A percentile compares a stretch with the other conserved stretches of the same genome.
These are phyloP conservation scores for Vanessa atalanta DNA, from an alignment of 1,140 invertebrate genomes.

Conservation along the genomic window DNA sequence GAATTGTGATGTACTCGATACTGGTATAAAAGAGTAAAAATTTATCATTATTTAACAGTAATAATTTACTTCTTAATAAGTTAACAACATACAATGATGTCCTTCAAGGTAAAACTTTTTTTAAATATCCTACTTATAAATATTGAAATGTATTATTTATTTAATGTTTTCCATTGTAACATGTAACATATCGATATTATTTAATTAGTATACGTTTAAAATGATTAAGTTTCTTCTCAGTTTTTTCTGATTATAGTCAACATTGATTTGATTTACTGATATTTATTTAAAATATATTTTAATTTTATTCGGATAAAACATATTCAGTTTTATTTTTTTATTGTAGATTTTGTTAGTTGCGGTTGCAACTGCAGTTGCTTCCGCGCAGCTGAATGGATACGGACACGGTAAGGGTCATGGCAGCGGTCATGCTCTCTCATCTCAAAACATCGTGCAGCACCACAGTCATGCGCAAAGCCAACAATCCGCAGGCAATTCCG, in stretches of 20 bases:
- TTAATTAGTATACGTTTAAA: too few species aligned
- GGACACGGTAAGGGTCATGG: conserved; percentile 30
- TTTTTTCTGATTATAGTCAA: too few species aligned
- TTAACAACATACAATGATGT: neutral
- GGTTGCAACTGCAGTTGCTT: neutral
- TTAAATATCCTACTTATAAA: neutral
- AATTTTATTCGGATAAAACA: neutral
- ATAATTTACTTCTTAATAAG: neutral
- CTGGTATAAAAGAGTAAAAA: neutral
- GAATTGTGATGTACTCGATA: conserved; percentile 28
- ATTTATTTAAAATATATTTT: neutral
- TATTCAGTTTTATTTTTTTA: too few species aligned
- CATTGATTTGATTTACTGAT: too few species aligned
- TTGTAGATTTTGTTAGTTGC: conserved; percentile 3
- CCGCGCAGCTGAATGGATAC: neutral
- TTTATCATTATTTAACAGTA: neutral
- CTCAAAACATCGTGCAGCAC: neutral
- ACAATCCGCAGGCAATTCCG: neutral
- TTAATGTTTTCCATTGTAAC: neutral
- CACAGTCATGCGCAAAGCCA: neutral
- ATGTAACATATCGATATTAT: neutral
- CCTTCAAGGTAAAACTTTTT: neutral
- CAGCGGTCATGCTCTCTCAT: conserved; percentile 2
- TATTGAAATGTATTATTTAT: neutral
- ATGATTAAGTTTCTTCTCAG: too few species aligned